Evolutionary conservation across 2,113 vertebrate genomes (phyloP), one percentile per base, ranked within the genome.

Genomic region (Melanerpes aurifrons): DNA sequence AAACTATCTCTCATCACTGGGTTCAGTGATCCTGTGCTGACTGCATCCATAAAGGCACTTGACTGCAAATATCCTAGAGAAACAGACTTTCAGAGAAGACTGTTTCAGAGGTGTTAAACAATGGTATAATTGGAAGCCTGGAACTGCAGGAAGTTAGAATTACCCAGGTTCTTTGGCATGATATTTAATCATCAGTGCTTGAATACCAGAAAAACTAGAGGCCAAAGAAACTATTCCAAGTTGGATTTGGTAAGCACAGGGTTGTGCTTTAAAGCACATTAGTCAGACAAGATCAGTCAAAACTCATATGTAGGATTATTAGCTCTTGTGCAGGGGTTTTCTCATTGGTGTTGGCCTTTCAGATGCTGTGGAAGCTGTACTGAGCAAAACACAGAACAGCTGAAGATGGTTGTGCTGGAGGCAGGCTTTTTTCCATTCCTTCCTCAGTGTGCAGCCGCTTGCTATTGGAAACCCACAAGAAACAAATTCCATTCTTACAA

Each of bases 241-340:
- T 85, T 76, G 80, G 81, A 89, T 94, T 93, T 76, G 68, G 62
- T 92, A 89, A 95, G 77, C 75, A 70, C 1, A 0, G 53, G 47
- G 29, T 85, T 92, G 93, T 95, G 70, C 93, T 97, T 93, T 94
- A 88, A 95, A 90, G 89, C 80, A 85, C 61, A 79, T 93, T 89
- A 89, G 8, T 83, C 74, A 79, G 59, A 86, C 63, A 82, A 92
- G 76, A 94, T 96, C 84, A 83, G 81, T 86, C 82, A 54, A 50
- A 90, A 91, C 82, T 89, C 87, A 32, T 63, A 63, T 59, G 58
- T 85, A 66, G 71, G 71, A 94, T 84, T 91, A 91, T 87, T 87
- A 87, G 73, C 57, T 86, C 63, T 91, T 64, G 35, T 85, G 54
- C 69, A 78, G 69, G 78, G 67, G 22, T 31, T 72, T 90, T 96